Percentiles rank a stretch among this genome's conserved stretches.
Evolutionary conservation across 2,888 invertebrate species (phyloP).

Genomic region (Nineta flava): DNA sequence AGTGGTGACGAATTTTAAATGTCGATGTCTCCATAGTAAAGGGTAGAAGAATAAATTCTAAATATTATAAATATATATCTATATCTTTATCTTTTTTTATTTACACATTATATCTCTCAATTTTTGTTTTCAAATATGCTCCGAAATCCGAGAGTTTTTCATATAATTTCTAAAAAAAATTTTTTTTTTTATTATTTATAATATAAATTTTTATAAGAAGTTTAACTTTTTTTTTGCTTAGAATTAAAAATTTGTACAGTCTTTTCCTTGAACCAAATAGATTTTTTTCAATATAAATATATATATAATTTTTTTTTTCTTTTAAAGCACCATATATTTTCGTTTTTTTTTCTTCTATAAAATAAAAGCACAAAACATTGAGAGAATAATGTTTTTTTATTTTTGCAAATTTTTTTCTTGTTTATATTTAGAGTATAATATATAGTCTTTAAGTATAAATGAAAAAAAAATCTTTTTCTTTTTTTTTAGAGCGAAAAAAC

Average conservation of each 20-base stretch:
- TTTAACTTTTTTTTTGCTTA: too few species aligned
- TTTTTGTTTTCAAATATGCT: neutral
- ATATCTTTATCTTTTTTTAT: too few species aligned
- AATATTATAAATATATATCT: too few species aligned
- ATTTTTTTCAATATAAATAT: neutral
- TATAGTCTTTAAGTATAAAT: too few species aligned
- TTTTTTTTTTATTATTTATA: neutral
- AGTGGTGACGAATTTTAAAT: too few species aligned
- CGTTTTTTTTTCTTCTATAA: neutral
- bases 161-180: too few species aligned
- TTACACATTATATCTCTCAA: neutral
- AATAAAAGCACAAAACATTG: neutral
- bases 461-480: too few species aligned
- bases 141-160: too few species aligned
- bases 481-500: slow-evolving; percentile 1
- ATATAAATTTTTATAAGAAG: neutral
- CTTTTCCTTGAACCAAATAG: neutral
- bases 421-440: neutral
- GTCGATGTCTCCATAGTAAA: too few species aligned
- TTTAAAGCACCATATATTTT: neutral
- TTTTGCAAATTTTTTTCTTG: neutral
- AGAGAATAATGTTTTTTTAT: neutral
- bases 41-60: too few species aligned
- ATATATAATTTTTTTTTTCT: neutral
- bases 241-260: neutral